Conservation (phyloP, 1,140 invertebrate species). For the Leucophenga varia region DNA sequence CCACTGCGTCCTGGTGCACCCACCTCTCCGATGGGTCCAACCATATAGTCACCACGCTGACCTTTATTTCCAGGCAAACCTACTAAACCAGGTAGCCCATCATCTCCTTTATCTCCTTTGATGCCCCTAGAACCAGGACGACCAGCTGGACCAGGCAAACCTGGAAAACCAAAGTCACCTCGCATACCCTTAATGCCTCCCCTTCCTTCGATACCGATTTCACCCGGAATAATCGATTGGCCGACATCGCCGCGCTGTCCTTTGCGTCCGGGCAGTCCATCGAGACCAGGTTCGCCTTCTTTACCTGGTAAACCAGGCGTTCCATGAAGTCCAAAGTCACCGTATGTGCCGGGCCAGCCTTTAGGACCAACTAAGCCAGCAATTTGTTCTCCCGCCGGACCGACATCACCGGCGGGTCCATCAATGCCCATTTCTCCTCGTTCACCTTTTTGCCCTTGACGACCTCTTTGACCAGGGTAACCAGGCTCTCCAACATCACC, state of each 20-base stretch:
- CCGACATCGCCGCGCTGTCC: conserved; percentile 61
- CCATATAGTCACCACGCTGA: conserved; percentile 59
- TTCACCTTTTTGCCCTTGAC: conserved; percentile 43
- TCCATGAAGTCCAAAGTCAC: conserved; percentile 52
- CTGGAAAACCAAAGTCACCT: conserved; percentile 55
- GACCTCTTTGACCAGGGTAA: conserved; percentile 33
- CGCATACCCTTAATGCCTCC: conserved; percentile 57
- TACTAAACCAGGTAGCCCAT: conserved; percentile 47
- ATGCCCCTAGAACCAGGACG: conserved; percentile 29
- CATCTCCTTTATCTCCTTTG: conserved; percentile 48
- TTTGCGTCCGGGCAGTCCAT: conserved; percentile 57
- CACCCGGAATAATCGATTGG: conserved; percentile 47
- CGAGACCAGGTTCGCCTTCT: conserved; percentile 54
- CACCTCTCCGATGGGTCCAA: conserved; percentile 60
- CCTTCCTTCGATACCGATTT: conserved; percentile 50
- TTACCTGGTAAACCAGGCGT: conserved; percentile 55
- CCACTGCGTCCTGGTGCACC: conserved; percentile 63
- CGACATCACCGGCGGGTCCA: conserved; percentile 28
- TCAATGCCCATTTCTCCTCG: conserved; percentile 24
- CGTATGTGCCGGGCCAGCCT: conserved; percentile 59
- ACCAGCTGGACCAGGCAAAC: conserved; percentile 30
- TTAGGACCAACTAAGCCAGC: conserved; percentile 58
- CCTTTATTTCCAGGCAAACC: conserved; percentile 59
- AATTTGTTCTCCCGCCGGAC: conserved; percentile 31
- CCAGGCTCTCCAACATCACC: conserved; percentile 40